These are phyloP conservation scores for Procambarus clarkii DNA, from an alignment of 1,140 invertebrate genomes.

Conservation along the genomic window DNA sequence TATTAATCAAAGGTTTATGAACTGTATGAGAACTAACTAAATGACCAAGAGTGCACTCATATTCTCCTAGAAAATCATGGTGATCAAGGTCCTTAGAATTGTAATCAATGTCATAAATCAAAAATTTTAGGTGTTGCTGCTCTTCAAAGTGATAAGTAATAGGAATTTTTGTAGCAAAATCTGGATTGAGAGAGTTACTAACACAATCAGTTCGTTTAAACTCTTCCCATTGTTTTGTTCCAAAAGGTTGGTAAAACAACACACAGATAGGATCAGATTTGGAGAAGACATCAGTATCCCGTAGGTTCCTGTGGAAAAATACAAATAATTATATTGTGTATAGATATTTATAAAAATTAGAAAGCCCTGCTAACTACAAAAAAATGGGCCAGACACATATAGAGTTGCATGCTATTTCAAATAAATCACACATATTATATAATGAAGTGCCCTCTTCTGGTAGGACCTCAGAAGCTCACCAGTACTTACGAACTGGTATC, in stretches of 20 bases:
- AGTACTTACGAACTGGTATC: too few species aligned
- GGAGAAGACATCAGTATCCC: conserved; percentile 81
- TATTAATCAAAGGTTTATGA: conserved; percentile 74
- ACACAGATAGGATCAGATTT: conserved; percentile 83
- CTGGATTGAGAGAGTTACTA: conserved; percentile 80
- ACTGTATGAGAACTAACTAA: conserved; percentile 76
- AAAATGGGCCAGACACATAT: too few species aligned
- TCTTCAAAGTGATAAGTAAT: conserved; percentile 78
- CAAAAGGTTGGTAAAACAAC: conserved; percentile 78
- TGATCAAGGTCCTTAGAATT: conserved; percentile 76
- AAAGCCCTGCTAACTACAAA: too few species aligned
- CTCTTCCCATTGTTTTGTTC: conserved; percentile 78
- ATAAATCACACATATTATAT: too few species aligned
- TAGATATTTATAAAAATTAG: not conserved
- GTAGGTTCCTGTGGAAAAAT: conserved; percentile 77
- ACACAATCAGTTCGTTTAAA: conserved; percentile 81
- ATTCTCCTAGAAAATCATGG: conserved; percentile 80
- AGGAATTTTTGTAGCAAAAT: conserved; percentile 79
- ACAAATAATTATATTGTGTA: not conserved
- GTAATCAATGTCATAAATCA: conserved; percentile 80
- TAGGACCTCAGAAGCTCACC: too few species aligned
- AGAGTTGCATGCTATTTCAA: too few species aligned
- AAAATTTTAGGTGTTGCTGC: conserved; percentile 77
- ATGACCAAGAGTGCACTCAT: conserved; percentile 79
- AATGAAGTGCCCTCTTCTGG: too few species aligned